Evolutionary conservation across 1,140 invertebrate species (phyloP).

Genomic region (Pectinophora gossypiella): DNA sequence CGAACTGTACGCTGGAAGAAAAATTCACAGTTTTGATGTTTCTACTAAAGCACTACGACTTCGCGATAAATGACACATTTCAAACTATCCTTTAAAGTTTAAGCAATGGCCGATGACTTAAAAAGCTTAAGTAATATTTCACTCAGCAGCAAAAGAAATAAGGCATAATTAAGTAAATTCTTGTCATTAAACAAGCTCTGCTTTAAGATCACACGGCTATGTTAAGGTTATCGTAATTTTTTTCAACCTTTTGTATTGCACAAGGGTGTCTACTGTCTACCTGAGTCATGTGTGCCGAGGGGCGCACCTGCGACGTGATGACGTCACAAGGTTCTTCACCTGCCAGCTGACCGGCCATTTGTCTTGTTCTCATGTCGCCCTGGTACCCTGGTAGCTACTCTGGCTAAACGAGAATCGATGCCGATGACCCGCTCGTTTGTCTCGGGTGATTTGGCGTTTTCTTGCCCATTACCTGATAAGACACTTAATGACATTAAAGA

Average conservation of each 20-base stretch:
- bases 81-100: too few relatives aligned
- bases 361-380: slow-evolving; percentile 7
- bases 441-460: slow-evolving; percentile 1
- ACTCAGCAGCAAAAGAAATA: background rate
- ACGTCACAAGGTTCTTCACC: slow-evolving; percentile 31
- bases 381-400: slow-evolving; percentile 10
- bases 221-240: background rate
- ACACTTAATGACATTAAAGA: background rate
- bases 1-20: background rate
- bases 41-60: too few relatives aligned
- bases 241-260: slow-evolving; percentile 1
- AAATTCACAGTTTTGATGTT: background rate
- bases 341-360: slow-evolving; percentile 21
- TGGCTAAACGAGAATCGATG: slow-evolving; percentile 9
- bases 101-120: too few relatives aligned
- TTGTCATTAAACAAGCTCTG: background rate
- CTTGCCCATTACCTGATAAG: background rate
- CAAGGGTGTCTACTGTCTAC: slow-evolving; percentile 15
- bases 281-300: slow-evolving; percentile 19
- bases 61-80: too few relatives aligned
- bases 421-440: slow-evolving; percentile 7
- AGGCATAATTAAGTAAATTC: background rate
- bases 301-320: slow-evolving; percentile 26
- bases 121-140: too few relatives aligned
- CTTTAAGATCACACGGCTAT: background rate